Evolutionary conservation across 2,113 vertebrate species (phyloP), one percentile per base, ranked within the genome.

Genomic region (Clinocottus analis): DNA sequence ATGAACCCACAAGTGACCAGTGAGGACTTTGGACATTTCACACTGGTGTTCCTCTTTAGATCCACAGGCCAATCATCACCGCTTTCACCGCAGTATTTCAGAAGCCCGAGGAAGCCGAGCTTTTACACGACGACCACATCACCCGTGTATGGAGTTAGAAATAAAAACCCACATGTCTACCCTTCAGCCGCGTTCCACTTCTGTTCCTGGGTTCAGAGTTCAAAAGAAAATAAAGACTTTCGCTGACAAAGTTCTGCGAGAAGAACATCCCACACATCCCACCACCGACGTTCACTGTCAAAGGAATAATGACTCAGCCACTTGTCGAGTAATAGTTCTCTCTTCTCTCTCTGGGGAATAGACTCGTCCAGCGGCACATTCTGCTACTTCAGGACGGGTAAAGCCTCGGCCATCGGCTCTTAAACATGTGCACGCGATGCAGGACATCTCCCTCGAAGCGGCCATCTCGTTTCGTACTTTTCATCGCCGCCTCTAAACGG

Each of bases 161-260:
- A 51, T 58, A 51, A 66, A n/a, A 21, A 25, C 53, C 53, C 43
- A 23, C 49, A 67, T 21, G 74, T 64, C 80, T 62, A 4, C 62
- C 73, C 73, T 59, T 91, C 79, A 90, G 85, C 88, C 89, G 89
- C 73, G 87, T 88, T 87, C 69, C 78, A 89, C 86, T 85, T 90
- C 75, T 90, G 85, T 84, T 88, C 84, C 79, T 69, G 31, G 37
- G 86, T 61, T 93, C 86, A 86, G 43, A 88, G 82, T 83, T 85
- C 83, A 86, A 68, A 61, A 65, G 56, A 85, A 80, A 92, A 91
- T 70, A 75, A 85, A 80, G 87, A 80, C 81, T 83, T 85, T 68
- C 17, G 27, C 85, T 90, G 81, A 91, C 89, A 88, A 77, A 79
- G 84, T 80, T 86, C 82, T 87, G 76, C 64, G 77, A 60, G 78